Evolutionary conservation across 2,797 vertebrate genomes (phyloP).

Genomic region (Lepus townsendii): DNA sequence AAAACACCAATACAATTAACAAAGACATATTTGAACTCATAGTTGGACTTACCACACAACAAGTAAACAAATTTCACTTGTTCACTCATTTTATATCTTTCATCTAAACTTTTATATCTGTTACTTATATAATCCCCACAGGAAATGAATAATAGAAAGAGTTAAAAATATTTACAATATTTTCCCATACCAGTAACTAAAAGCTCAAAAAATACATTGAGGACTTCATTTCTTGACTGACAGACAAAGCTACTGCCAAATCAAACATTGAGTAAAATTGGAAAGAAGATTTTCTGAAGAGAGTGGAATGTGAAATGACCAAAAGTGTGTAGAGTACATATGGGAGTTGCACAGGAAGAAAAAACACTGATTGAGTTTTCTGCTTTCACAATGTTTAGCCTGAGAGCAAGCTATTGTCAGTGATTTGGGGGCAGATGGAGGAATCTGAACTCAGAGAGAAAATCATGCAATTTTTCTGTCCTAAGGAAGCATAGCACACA

Average conservation of each 20-base stretch:
- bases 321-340: background rate
- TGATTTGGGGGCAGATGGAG: background rate
- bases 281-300: background rate
- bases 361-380: background rate
- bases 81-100: conserved; percentile 19
- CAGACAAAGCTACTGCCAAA: background rate
- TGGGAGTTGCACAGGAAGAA: background rate
- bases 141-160: background rate
- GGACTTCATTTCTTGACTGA: background rate
- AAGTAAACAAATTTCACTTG: background rate
- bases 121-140: background rate
- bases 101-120: background rate
- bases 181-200: background rate
- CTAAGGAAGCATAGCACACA: background rate
- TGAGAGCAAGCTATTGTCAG: background rate
- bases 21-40: background rate
- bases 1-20: background rate
- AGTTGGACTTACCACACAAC: background rate
- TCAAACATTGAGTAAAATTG: background rate
- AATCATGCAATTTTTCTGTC: background rate
- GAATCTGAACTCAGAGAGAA: background rate
- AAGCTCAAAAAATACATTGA: background rate
- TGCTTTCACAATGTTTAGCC: background rate
- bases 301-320: background rate
- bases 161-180: background rate